Evolutionary conservation across 2,113 vertebrate species (phyloP), one percentile per base, ranked within the genome.

Genomic region (Struthidea cinerea): DNA sequence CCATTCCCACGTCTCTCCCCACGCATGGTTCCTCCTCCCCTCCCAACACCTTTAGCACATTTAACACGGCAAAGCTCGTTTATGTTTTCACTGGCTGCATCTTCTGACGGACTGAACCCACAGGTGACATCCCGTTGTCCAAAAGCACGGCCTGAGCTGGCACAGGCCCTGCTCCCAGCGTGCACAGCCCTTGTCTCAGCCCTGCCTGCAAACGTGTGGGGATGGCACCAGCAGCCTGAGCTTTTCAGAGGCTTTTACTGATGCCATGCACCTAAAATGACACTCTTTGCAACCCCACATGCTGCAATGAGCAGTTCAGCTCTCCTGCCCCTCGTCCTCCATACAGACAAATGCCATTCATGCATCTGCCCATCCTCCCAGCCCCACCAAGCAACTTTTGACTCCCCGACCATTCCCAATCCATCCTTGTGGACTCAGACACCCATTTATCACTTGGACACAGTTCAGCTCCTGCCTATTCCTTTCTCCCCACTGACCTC

Each of bases 11-110:
- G 0, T 24, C 44, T 42, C 41, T 60, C 44, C n/a, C 52, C 49
- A 4, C 0, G 0, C 20, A 4, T 5, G 1, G 0, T 4, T 55
- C 59, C 76, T 37, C 13, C 50, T 70, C 56, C 16, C 4, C 14
- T 59, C 26, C 20, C 68, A 6, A 57, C 61, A 41, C 60, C 35
- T 65, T 49, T 1, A 49, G 57, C 79, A 61, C 30, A 10, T 18
- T 32, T 8, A 53, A 68, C 78, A 28, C 0, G 0, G 47, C 65
- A 68, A 47, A 87, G 37, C 59, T 39, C 22, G 1, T 56, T 13
- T 11, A 0, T 11, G 23, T 42, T 71, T 53, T 11, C 83, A 28
- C 10, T 4, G 4, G 60, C 64, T 50, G 55, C 6, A 1, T 15
- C n/a, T 50, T 24, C 69, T 20, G 56, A 22, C 0, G 4, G 30